Evolutionary conservation across 1,140 invertebrate genomes (phyloP), one percentile per base, ranked within the genome.

Genomic region (Drosophila pandora): DNA sequence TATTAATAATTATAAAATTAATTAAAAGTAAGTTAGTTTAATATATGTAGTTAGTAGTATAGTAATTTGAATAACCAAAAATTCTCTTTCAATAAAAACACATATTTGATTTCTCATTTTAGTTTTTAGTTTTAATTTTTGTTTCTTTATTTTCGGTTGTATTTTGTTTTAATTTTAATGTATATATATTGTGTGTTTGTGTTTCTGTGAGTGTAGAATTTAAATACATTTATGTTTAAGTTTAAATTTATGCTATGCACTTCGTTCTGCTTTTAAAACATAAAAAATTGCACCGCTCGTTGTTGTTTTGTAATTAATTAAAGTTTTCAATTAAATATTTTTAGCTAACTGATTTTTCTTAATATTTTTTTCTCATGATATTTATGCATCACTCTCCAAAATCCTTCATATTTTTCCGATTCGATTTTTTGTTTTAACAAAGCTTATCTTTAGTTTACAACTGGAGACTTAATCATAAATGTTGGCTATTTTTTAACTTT

Each of bases 221-320:
- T 87, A 87, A 82, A 87, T 88, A 87, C 63, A 76, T 69, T 67
- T 72, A 50, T 53, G 59, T 74, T 75, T 77, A 74, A 65, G 49
- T 76, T 84, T 88, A 88, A 88, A 87, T 87, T 87, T 87, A 87
- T 87, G 82, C 82, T 87, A 87, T 87, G 82, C 82, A 87, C 82
- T 87, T 87, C 82, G 78, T 71, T 82, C 60, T 82, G 82, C 83
- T 74, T 71, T 82, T 88, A 87, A 87, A 87, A 87, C 64, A 87
- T 72, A 87, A 79, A 88, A 88, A 88, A 88, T 89, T 88, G 83
- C 83, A 89, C 83, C 72, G 75, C 84, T 88, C 83, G 83, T 88
- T 88, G 84, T 88, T 81, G 62, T 73, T 57, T 72, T 49, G 45
- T 59, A 7, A 13, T 49, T 52, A 48, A 41, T 37, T 78, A 23